Conservation (phyloP, 2,888 invertebrate species). For the Philaethria dido region DNA sequence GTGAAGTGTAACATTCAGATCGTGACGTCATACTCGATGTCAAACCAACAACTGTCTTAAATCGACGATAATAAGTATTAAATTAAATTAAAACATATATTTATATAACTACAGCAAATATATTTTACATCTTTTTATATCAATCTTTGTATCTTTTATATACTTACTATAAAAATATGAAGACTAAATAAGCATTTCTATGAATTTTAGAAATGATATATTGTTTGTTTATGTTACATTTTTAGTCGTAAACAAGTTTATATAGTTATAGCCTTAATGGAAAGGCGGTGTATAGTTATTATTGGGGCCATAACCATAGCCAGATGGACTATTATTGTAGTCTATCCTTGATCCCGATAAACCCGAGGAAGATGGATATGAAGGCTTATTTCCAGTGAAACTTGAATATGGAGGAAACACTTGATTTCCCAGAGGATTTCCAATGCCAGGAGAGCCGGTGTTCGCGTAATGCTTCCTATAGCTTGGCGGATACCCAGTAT, state of each 20-base stretch:
- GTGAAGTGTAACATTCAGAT: neutral
- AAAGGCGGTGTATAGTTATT: conserved; percentile 12
- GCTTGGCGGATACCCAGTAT: neutral
- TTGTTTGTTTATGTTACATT: neutral
- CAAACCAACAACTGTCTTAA: neutral
- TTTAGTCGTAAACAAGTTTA: neutral
- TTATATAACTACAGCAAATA: neutral
- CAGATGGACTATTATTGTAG: neutral
- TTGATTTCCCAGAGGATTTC: neutral
- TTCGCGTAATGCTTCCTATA: neutral
- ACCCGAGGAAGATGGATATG: conserved; percentile 17
- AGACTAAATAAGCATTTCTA: neutral
- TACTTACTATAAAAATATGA: neutral
- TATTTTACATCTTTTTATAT: neutral
- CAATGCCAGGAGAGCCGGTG: neutral
- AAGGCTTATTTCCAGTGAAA: neutral
- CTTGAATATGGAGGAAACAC: neutral
- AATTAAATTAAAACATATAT: neutral
- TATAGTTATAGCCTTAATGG: neutral
- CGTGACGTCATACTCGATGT: neutral
- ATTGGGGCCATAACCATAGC: conserved; percentile 4
- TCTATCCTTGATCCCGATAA: conserved; percentile 15
- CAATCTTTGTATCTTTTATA: neutral
- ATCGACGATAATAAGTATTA: neutral
- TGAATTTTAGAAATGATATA: neutral